Conservation (phyloP, 2,797 vertebrate species). For the Phaenicophaeus curvirostris region DNA sequence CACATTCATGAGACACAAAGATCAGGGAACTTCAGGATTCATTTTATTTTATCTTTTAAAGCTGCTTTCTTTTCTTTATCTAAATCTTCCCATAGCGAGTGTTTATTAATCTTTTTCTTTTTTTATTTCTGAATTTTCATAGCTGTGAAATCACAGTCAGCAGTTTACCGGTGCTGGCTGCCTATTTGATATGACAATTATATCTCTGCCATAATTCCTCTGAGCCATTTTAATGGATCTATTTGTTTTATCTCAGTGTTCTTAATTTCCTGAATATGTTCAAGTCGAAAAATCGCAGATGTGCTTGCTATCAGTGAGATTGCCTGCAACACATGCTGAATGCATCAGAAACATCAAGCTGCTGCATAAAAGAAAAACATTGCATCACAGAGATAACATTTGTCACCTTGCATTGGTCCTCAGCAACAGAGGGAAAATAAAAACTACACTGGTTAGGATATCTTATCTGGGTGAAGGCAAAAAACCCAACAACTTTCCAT, state of each 20-base stretch:
- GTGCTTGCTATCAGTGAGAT: background rate
- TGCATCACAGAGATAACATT: slow-evolving; percentile 50
- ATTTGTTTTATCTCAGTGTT: slow-evolving; percentile 68
- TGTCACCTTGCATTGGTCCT: slow-evolving; percentile 6
- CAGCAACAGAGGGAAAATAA: slow-evolving; percentile 5
- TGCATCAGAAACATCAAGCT: background rate
- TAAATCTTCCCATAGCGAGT: background rate
- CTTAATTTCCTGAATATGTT: slow-evolving; percentile 69
- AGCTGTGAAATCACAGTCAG: slow-evolving; percentile 9
- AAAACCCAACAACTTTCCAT: slow-evolving; percentile 40
- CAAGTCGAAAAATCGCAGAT: slow-evolving; percentile 29
- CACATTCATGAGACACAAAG: background rate
- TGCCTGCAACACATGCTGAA: background rate
- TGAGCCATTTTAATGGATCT: slow-evolving; percentile 60
- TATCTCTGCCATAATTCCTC: slow-evolving; percentile 57
- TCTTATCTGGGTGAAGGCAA: slow-evolving; percentile 27
- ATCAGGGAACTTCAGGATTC: slow-evolving; percentile 17
- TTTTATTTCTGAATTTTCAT: slow-evolving; percentile 29
- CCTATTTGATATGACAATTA: slow-evolving; percentile 62
- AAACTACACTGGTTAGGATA: background rate
- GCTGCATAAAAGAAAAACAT: background rate
- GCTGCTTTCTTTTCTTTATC: background rate
- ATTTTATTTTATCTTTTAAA: slow-evolving; percentile 40
- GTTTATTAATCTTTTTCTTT: slow-evolving; percentile 52
- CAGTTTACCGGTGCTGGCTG: slow-evolving; percentile 30